A percentile compares a stretch with the other conserved stretches of the same genome.
Conservation (phyloP, 2,797 vertebrate species). For the Poeciliopsis infans region DNA sequence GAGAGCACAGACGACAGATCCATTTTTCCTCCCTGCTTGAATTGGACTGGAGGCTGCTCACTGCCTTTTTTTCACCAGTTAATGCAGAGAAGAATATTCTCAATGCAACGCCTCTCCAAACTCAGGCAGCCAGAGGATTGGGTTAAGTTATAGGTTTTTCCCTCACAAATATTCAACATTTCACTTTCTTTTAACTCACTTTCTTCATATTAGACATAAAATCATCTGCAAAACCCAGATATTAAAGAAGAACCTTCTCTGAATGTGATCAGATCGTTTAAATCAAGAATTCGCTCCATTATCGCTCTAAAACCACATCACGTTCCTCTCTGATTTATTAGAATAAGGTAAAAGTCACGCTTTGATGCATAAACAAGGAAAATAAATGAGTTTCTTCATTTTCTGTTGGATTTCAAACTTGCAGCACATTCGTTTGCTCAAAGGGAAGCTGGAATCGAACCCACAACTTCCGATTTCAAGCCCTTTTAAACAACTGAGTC, state of each 20-base stretch:
- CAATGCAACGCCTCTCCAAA: slow-evolving; percentile 1
- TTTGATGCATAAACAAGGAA: neutral
- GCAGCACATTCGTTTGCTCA: neutral
- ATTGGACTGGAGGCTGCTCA: slow-evolving; percentile 38
- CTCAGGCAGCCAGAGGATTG: neutral
- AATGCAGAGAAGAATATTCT: slow-evolving; percentile 32
- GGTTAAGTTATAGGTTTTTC: neutral
- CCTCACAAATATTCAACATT: neutral
- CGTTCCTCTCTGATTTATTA: no score
- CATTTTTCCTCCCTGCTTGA: slow-evolving; percentile 25
- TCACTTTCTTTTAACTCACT: no score
- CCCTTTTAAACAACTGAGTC: neutral
- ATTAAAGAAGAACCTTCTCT: neutral
- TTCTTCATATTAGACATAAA: neutral
- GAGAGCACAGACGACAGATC: slow-evolving; percentile 43
- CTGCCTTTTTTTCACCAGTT: slow-evolving; percentile 18
- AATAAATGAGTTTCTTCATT: neutral
- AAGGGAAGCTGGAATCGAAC: neutral
- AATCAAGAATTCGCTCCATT: neutral
- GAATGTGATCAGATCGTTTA: neutral
- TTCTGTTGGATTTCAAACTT: neutral
- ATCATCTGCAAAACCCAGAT: slow-evolving; percentile 1
- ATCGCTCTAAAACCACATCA: neutral
- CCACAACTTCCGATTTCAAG: neutral
- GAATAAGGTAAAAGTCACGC: neutral